Conservation (phyloP, 2,113 vertebrate genomes). For the Halcyon senegalensis region DNA sequence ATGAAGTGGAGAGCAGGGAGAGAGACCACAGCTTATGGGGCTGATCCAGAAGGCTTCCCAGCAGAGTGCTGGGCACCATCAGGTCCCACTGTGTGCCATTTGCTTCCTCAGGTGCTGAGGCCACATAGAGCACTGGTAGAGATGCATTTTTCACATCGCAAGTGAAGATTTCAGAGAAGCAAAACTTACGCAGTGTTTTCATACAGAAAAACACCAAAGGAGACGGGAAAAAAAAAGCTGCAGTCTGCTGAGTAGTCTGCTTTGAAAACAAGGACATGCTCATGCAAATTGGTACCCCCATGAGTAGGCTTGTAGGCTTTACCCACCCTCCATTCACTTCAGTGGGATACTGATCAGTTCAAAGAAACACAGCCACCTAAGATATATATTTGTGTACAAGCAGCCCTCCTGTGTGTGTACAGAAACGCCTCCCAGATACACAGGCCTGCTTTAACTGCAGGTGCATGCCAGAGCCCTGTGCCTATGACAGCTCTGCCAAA, state of each 20-base stretch:
- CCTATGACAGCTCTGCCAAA: not conserved
- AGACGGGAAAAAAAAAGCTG: not conserved
- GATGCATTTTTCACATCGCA: fast-evolving
- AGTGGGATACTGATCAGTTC: not conserved
- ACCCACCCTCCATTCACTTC: not conserved
- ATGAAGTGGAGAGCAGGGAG: not conserved
- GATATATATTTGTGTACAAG: not conserved
- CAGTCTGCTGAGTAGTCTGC: not conserved
- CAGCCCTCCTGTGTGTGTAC: not conserved
- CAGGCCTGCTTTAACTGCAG: not conserved
- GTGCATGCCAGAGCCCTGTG: not conserved
- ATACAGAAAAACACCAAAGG: not conserved
- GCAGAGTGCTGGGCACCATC: not conserved
- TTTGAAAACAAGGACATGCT: not conserved
- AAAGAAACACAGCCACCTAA: constrained; percentile 14
- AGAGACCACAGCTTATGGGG: not conserved
- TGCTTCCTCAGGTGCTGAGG: not conserved
- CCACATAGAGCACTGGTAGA: not conserved
- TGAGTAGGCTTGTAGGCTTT: not conserved
- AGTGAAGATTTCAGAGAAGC: not conserved
- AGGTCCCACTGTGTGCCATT: not conserved
- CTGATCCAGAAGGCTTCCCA: not conserved
- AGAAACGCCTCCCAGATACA: not conserved
- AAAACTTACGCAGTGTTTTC: not conserved
- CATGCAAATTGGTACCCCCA: not conserved